These are phyloP conservation scores for Phycodurus eques DNA, from an alignment of 2,113 vertebrate species.

Conservation along the genomic window DNA sequence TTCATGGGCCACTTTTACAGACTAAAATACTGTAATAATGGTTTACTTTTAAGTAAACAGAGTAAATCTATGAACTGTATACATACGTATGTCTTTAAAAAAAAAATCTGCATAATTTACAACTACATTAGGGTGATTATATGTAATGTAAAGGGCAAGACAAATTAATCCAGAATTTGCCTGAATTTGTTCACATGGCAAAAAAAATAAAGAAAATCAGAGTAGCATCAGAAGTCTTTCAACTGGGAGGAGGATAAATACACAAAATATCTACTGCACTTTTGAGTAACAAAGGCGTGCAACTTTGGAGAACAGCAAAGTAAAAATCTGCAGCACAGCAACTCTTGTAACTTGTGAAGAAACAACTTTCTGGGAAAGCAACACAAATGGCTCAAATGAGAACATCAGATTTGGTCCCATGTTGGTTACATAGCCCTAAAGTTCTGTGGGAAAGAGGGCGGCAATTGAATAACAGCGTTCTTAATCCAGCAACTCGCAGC, in stretches of 20 bases:
- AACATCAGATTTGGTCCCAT: slow-evolving; percentile 74
- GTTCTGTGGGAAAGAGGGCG: slow-evolving; percentile 35
- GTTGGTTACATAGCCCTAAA: slow-evolving; percentile 54
- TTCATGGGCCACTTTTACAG: slow-evolving; percentile 11
- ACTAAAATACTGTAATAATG: slow-evolving; percentile 14
- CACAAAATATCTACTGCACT: not conserved
- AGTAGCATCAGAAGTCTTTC: too few species aligned
- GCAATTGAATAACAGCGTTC: not conserved
- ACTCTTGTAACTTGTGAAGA: not conserved
- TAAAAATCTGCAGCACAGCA: slow-evolving; percentile 5
- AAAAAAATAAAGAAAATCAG: not conserved
- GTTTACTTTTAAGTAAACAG: not conserved
- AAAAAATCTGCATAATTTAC: slow-evolving; percentile 31
- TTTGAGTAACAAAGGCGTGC: not conserved
- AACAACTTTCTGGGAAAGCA: slow-evolving; percentile 20
- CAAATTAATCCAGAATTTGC: slow-evolving; percentile 17
- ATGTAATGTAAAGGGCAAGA: slow-evolving; percentile 9
- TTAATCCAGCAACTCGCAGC: not conserved
- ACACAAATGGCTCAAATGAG: slow-evolving; percentile 55
- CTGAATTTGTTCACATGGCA: not conserved
- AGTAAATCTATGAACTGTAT: not conserved
- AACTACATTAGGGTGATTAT: slow-evolving; percentile 19
- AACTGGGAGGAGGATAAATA: not conserved
- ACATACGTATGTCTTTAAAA: not conserved
- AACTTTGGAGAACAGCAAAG: not conserved